A percentile compares a stretch with the other conserved stretches of the same genome.
Conservation (phyloP, 2,797 vertebrate species). For the Sebastes oblongus region DNA sequence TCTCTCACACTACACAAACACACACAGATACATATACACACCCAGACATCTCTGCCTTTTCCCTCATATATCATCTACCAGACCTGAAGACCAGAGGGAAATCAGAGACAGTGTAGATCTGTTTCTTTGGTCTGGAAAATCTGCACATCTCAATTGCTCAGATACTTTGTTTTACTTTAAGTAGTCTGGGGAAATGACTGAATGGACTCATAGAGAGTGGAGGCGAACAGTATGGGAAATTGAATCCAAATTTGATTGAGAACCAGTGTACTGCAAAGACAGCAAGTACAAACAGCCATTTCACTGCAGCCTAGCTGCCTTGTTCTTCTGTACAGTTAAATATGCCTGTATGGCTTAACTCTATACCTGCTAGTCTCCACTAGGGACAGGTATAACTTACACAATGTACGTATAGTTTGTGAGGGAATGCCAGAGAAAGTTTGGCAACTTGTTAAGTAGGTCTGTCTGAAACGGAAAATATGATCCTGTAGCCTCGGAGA, state of each 20-base stretch:
- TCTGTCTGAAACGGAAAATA: conserved; percentile 38
- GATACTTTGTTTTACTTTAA: conserved; percentile 13
- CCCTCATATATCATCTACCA: conserved; percentile 55
- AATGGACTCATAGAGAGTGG: neutral
- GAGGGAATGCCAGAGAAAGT: conserved; percentile 20
- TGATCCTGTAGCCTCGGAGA: conserved; percentile 18
- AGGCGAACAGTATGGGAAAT: neutral
- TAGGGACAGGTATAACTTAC: conserved; percentile 2
- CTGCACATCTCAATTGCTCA: conserved; percentile 16
- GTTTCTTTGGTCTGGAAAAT: conserved; percentile 37
- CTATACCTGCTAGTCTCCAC: neutral
- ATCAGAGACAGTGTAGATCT: conserved; percentile 27
- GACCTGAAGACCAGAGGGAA: conserved; percentile 29
- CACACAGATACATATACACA: neutral
- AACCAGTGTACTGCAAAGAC: neutral
- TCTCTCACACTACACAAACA: neutral
- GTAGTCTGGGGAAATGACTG: conserved; percentile 5
- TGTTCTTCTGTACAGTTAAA: neutral
- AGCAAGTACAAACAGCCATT: neutral
- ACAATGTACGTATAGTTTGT: neutral
- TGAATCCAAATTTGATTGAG: neutral
- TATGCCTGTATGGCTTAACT: neutral
- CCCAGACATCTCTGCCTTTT: conserved; percentile 22
- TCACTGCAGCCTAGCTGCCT: neutral
- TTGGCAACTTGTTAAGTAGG: conserved; percentile 35